Evolutionary conservation across 2,797 vertebrate genomes (phyloP).

Genomic region (Rhinatrema bivittatum): DNA sequence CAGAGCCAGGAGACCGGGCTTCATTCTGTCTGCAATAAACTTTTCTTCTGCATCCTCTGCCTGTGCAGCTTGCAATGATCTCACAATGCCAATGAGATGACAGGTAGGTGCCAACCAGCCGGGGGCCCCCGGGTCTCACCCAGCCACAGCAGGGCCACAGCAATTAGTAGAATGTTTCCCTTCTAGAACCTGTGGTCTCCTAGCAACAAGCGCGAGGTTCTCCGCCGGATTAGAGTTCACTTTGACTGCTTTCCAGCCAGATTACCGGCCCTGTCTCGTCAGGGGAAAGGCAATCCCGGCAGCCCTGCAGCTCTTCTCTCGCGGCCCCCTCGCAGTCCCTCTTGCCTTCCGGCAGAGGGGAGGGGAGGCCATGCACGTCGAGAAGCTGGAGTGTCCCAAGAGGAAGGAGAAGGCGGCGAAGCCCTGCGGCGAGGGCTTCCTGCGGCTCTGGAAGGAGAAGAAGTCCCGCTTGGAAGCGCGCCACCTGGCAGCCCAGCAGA

Average conservation of each 20-base stretch:
- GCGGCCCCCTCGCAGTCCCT: neutral
- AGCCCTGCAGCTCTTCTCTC: neutral
- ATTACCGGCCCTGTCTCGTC: too few relatives aligned
- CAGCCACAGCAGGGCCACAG: neutral
- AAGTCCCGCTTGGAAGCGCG: neutral
- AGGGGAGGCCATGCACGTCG: neutral
- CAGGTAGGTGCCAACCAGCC: neutral
- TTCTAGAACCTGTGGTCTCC: neutral
- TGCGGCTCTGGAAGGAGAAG: neutral
- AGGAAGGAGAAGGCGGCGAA: neutral
- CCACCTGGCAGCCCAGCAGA: neutral
- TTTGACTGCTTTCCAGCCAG: neutral
- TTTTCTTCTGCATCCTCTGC: too few relatives aligned
- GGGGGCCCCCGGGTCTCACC: neutral
- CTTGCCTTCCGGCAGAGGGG: neutral
- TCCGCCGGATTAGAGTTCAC: too few relatives aligned
- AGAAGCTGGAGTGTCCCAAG: neutral
- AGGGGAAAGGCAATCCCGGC: too few relatives aligned
- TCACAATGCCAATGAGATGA: neutral
- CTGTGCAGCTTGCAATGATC: neutral
- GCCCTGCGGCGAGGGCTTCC: conserved; percentile 1
- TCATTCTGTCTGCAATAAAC: too few relatives aligned
- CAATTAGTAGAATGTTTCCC: neutral
- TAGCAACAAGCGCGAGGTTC: too few relatives aligned
- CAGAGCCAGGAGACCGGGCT: too few relatives aligned